Evolutionary conservation across 2,888 invertebrate genomes (phyloP), one percentile per base, ranked within the genome.

Genomic region (Lydus trimaculatus): DNA sequence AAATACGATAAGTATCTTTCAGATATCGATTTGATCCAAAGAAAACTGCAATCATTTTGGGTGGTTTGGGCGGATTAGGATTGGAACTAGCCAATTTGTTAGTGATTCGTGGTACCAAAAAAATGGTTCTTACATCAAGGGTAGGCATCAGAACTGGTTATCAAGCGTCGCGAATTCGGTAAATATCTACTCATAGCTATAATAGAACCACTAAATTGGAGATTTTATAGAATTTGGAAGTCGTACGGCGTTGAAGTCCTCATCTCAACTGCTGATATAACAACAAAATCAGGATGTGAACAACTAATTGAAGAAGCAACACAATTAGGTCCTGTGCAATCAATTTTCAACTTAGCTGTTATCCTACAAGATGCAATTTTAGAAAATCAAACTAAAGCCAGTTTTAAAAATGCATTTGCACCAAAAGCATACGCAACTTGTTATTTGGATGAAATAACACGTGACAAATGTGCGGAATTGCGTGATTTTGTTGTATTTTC

Each of bases 401-500:
- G 88, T 11, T 96, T 93, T 81, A 86, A 86, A 69, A 89, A 87
- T 7, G 92, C 93, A 0, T 89, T 90, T 71, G 89, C 86, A 1
- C 94, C 96, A 0, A 97, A 97, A 84, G 94, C 95, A 0, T 76
- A 87, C n/a, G 95, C 94, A 0, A 96, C 96, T 0, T 84, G 89
- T 77, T 87, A 93, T 81, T 86, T 97, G 73, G 97, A 97, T 82
- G 86, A 88, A 67, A 81, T 80, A 0, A 74, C 80, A 90, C 60
- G 92, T 94, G 83, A 98, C 94, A 86, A 90, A 91, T 78, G 89
- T 91, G 92, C 94, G 0, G 90, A 92, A 75, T 85, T 95, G 75
- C 96, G 97, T 80, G 94, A 96, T 88, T 99, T 99, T 84, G 96
- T 99, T 64, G 94, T 91, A 67, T 99, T 98, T 88, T 99, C 99